These are phyloP conservation scores for Sylvia atricapilla DNA, from an alignment of 2,113 vertebrate genomes.

Conservation along the genomic window DNA sequence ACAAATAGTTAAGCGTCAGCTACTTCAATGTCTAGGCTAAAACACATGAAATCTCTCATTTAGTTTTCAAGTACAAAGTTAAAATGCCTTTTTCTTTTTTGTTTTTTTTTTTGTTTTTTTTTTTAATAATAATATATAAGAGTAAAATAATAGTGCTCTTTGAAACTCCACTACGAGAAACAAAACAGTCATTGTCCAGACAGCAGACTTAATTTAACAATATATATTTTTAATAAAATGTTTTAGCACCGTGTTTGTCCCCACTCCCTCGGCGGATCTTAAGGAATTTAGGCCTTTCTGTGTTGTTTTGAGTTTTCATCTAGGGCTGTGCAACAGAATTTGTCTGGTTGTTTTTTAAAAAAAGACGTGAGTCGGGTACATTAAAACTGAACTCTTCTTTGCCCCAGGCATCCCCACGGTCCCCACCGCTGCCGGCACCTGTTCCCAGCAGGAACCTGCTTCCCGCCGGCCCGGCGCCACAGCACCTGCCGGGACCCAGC, in stretches of 20 bases:
- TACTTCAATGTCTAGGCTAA: slow-evolving; percentile 98
- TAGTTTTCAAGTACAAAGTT: slow-evolving; percentile 99
- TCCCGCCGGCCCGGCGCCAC: fast-evolving
- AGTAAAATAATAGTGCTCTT: slow-evolving; percentile 95
- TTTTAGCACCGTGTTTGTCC: slow-evolving; percentile 96
- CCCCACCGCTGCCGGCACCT: not conserved
- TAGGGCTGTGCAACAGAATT: slow-evolving; percentile 86
- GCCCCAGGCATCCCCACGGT: not conserved
- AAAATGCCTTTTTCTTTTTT: slow-evolving; percentile 89
- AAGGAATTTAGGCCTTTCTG: slow-evolving; percentile 75
- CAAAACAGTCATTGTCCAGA: slow-evolving; percentile 92
- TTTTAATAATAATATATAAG: slow-evolving; percentile 93
- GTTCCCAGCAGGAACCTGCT: not conserved
- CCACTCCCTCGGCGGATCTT: slow-evolving; percentile 81
- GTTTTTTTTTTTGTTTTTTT: too few relatives aligned
- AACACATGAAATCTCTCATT: slow-evolving; percentile 92
- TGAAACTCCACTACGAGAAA: slow-evolving; percentile 89
- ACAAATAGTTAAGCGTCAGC: slow-evolving; percentile 93
- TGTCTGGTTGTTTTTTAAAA: slow-evolving; percentile 73
- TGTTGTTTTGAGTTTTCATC: slow-evolving; percentile 59
- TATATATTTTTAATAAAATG: slow-evolving; percentile 94
- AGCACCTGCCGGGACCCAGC: not conserved
- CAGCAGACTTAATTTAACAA: slow-evolving; percentile 93
- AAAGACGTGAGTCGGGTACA: slow-evolving; percentile 66
- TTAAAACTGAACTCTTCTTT: slow-evolving; percentile 34